phyloP scores from a whole-genome alignment of 1,140 invertebrate species.

The Diorhabda carinulata region DNA sequence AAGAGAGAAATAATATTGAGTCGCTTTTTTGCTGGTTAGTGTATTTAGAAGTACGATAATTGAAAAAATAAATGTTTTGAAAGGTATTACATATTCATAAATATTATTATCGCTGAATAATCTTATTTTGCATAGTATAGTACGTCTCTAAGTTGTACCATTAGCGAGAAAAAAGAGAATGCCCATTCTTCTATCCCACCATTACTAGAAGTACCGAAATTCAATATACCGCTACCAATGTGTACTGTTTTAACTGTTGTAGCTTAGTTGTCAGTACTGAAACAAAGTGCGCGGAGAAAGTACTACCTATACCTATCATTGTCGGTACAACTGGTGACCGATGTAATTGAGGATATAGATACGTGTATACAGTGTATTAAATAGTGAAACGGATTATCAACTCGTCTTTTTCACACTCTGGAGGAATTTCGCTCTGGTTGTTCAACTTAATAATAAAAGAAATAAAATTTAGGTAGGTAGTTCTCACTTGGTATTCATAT shows the following conservation, averaged over 20 bases:
- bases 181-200: constrained; percentile 1
- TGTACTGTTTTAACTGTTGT: constrained; percentile 2
- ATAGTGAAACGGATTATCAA: background rate
- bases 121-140: too few species aligned
- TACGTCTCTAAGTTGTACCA: too few species aligned
- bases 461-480: constrained; percentile 2
- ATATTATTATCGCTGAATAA: too few species aligned
- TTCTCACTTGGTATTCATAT: background rate
- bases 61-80: too few species aligned
- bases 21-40: too few species aligned
- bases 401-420: background rate
- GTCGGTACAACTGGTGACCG: background rate
- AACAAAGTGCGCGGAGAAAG: background rate
- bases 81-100: too few species aligned
- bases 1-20: too few species aligned
- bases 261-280: background rate
- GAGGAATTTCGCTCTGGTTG: background rate
- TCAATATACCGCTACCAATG: background rate
- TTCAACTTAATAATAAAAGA: background rate
- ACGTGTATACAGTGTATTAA: background rate
- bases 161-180: background rate
- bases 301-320: background rate
- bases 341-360: background rate
- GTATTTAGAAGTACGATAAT: too few species aligned
- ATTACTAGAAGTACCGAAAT: constrained; percentile 2